Conservation (phyloP, 2,797 vertebrate genomes). For the Sparidentex hasta region DNA sequence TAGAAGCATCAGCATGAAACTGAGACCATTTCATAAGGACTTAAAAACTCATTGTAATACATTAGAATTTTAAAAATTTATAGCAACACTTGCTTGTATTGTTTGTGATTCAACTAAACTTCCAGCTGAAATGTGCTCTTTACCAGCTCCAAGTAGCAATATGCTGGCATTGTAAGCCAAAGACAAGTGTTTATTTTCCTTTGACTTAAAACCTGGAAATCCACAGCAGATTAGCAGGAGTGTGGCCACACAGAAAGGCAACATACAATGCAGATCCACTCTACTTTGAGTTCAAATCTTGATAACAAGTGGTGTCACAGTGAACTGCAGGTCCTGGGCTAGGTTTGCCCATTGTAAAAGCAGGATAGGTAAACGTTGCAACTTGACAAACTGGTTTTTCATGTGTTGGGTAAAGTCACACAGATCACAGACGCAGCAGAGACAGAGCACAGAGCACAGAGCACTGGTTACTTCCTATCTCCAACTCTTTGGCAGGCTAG, state of each 20-base stretch:
- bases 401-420: conserved; percentile 31
- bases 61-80: background rate
- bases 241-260: conserved; percentile 33
- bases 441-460: conserved; percentile 32
- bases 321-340: conserved; percentile 26
- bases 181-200: conserved; percentile 63
- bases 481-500: conserved; percentile 1
- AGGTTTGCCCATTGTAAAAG: conserved; percentile 30
- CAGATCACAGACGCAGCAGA: conserved; percentile 33
- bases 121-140: conserved; percentile 9
- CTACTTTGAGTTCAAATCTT: conserved; percentile 39
- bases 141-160: conserved; percentile 22
- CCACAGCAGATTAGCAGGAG: conserved; percentile 48
- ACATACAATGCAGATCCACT: conserved; percentile 47
- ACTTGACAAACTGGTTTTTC: conserved; percentile 78
- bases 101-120: background rate
- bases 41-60: no score
- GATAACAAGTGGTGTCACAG: conserved; percentile 26
- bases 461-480: conserved; percentile 30
- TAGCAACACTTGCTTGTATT: background rate
- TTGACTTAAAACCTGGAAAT: conserved; percentile 44
- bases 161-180: conserved; percentile 17
- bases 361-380: conserved; percentile 57
- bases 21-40: no score
- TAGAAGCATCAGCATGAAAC: no score